Conservation (phyloP, 1,140 invertebrate genomes). For the Melitaea cinxia region DNA sequence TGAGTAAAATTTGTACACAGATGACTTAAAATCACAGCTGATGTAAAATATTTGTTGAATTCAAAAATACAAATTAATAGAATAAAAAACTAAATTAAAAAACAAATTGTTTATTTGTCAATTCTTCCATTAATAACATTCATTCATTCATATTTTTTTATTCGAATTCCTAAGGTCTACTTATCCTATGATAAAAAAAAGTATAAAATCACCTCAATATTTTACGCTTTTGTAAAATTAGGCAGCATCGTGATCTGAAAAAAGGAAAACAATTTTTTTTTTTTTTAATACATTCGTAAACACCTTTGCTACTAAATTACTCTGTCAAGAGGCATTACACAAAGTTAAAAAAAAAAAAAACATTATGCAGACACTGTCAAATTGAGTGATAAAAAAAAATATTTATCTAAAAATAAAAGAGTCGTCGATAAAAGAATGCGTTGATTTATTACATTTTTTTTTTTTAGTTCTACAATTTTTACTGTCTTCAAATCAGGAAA, state of each 20-base stretch:
- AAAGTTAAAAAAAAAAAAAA: no score
- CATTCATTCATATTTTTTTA: conserved; percentile 4
- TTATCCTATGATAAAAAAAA: neutral
- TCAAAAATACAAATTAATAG: conserved; percentile 52
- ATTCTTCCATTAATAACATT: conserved; percentile 3
- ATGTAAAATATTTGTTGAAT: conserved; percentile 53
- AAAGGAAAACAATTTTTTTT: conserved; percentile 17
- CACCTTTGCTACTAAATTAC: no score
- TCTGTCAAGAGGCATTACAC: no score
- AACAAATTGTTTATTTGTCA: conserved; percentile 57
- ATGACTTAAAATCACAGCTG: conserved; percentile 31
- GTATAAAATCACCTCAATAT: neutral
- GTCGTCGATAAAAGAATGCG: no score
- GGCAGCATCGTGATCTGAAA: conserved; percentile 52
- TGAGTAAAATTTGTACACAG: conserved; percentile 20
- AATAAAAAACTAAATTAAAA: conserved; percentile 58
- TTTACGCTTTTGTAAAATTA: neutral
- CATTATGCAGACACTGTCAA: no score
- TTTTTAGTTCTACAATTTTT: no score
- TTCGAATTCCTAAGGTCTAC: neutral
- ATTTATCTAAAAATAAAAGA: no score
- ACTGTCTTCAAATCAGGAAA: no score
- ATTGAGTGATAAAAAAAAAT: no score
- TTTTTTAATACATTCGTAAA: no score
- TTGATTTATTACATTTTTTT: no score